Evolutionary conservation across 2,797 vertebrate genomes (phyloP), one percentile per base, ranked within the genome.

Genomic region (Pseudomugil tenellus): DNA sequence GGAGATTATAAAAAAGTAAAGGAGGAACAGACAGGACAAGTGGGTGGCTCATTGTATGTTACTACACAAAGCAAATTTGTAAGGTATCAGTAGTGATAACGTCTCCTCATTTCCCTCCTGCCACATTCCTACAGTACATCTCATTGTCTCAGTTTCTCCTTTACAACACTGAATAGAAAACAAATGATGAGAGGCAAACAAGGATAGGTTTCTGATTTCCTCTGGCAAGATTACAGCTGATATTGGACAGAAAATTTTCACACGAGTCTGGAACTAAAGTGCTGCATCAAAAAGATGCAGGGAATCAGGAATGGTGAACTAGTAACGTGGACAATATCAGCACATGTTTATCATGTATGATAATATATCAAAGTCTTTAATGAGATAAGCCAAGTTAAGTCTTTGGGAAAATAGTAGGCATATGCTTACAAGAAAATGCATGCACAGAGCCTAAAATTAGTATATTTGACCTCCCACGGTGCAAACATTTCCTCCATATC

Each of bases 41-140:
- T 63, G 61, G 66, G 63, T 51, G 77, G 60, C 41, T 11, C 70
- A 69, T 66, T 63, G 66, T 60, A 83, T 78, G 84, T 84, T 77
- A 87, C 73, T 71, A 23, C 23, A 72, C 74, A 74, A 90, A 90
- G 76, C 25, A 80, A 82, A 91, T 92, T 87, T 89, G 84, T 87
- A 72, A 74, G 46, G 53, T 73, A 86, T 86, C 79, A 70, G 82
- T 80, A 89, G 63, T 32, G 85, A 92, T 90, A 89, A 81, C 17
- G 66, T 79, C 72, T 82, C 70, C 77, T 89, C 83, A 88, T 92
- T 89, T 91, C 84, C 90, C 67, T 72, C 76, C 67, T 78, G 82
- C 59, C 76, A 80, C 64, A 70, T 78, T 81, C 63, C 78, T 76
- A 87, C 87, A 57, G 81, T 75, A 82, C 76, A 72, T 72, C 64